phyloP scores from a whole-genome alignment of 1,140 invertebrate genomes.

The Drosophila prosaltans region DNA sequence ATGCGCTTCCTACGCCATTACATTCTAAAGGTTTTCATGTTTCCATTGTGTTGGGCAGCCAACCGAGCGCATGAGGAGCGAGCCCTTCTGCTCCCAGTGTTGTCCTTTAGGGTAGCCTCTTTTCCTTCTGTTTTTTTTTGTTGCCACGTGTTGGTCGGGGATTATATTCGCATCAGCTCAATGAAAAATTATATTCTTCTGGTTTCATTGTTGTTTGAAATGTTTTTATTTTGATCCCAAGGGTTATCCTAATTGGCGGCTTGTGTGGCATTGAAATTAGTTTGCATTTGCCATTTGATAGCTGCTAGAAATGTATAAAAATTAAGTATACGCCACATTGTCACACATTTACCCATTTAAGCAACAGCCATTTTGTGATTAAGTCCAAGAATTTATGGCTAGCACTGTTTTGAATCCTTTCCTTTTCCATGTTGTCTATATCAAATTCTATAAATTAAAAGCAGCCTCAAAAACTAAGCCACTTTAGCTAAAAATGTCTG shows the following conservation, averaged over 20 bases:
- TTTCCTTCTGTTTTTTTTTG: not conserved
- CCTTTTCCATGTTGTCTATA: slow-evolving; percentile 9
- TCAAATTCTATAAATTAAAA: slow-evolving; percentile 73
- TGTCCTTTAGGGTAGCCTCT: not conserved
- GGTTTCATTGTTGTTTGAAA: slow-evolving; percentile 35
- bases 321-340: slow-evolving; percentile 41
- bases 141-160: slow-evolving; percentile 42
- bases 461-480: slow-evolving; percentile 71
- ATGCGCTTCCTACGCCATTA: slow-evolving; percentile 49
- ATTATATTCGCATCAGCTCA: slow-evolving; percentile 75
- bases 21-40: slow-evolving; percentile 28
- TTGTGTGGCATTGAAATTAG: slow-evolving; percentile 49
- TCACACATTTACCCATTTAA: slow-evolving; percentile 36
- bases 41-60: slow-evolving; percentile 38
- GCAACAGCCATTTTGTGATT: slow-evolving; percentile 47
- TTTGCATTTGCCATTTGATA: slow-evolving; percentile 39
- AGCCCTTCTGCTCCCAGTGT: slow-evolving; percentile 23
- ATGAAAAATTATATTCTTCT: slow-evolving; percentile 74
- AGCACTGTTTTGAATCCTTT: slow-evolving; percentile 43
- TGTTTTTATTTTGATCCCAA: slow-evolving; percentile 10
- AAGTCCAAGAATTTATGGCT: slow-evolving; percentile 66
- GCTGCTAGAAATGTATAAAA: slow-evolving; percentile 5
- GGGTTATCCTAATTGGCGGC: slow-evolving; percentile 32
- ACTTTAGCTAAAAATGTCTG: slow-evolving; percentile 70
- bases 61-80: slow-evolving; percentile 19